Evolutionary conservation across 2,113 vertebrate species (phyloP).

Genomic region (Cinclus cinclus): DNA sequence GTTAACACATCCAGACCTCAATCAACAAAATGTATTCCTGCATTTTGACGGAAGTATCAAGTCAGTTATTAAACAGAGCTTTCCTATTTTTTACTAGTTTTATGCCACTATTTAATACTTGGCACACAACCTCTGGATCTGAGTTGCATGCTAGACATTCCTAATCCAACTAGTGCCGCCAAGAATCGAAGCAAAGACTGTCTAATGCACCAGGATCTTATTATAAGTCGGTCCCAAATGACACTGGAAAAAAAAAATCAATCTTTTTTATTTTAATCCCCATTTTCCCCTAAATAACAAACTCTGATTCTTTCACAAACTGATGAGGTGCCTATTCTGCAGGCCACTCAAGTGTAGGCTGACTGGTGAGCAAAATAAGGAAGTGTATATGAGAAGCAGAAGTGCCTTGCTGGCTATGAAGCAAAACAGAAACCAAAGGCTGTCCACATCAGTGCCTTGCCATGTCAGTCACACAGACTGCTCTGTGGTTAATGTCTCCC

Average conservation of each 20-base stretch:
- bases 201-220: slow-evolving; percentile 52
- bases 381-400: background rate
- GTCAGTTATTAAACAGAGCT: background rate
- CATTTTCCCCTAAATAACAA: slow-evolving; percentile 62
- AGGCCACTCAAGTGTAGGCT: background rate
- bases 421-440: background rate
- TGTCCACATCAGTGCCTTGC: background rate
- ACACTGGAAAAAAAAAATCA: slow-evolving; percentile 27
- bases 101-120: background rate
- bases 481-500: background rate
- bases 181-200: slow-evolving; percentile 50
- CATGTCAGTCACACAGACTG: background rate
- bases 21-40: slow-evolving; percentile 18
- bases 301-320: slow-evolving; percentile 50
- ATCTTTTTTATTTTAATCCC: slow-evolving; percentile 56
- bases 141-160: background rate
- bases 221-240: slow-evolving; percentile 58
- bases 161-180: slow-evolving; percentile 50
- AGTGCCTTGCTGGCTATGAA: background rate
- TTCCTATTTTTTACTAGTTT: background rate
- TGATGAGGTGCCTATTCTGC: slow-evolving; percentile 15
- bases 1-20: background rate
- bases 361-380: background rate
- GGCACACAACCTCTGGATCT: slow-evolving; percentile 14
- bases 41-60: background rate